Conservation (phyloP, 2,797 vertebrate species). For the Chrysocyon brachyurus region DNA sequence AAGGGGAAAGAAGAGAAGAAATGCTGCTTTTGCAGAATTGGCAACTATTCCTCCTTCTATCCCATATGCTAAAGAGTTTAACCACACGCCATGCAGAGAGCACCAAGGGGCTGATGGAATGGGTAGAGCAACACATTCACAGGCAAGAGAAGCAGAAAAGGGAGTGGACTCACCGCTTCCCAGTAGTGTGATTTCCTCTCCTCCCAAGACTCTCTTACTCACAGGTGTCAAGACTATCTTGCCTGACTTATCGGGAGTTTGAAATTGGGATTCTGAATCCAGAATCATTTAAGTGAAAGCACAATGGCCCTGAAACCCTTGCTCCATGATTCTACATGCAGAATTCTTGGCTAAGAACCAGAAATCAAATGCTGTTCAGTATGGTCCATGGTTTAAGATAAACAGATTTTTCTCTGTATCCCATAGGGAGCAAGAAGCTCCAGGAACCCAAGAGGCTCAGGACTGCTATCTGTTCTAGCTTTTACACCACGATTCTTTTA, state of each 20-base stretch:
- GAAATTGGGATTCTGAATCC: background rate
- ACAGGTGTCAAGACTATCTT: background rate
- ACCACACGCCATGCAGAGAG: conserved; percentile 81
- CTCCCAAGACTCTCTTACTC: background rate
- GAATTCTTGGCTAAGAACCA: conserved; percentile 59
- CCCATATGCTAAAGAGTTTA: conserved; percentile 68
- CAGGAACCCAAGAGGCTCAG: background rate
- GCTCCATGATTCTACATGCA: background rate
- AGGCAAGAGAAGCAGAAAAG: conserved; percentile 80
- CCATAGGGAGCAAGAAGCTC: background rate
- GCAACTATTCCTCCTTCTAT: conserved; percentile 34
- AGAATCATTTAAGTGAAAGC: conserved; percentile 55
- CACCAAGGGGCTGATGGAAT: conserved; percentile 39
- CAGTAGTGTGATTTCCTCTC: conserved; percentile 16
- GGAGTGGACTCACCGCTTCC: background rate
- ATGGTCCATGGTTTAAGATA: conserved; percentile 24
- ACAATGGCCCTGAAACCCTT: background rate
- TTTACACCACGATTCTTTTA: background rate
- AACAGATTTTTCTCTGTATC: conserved; percentile 57
- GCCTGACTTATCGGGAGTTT: conserved; percentile 60
- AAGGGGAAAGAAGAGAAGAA: conserved; percentile 51
- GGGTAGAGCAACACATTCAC: conserved; percentile 61
- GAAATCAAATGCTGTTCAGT: conserved; percentile 44
- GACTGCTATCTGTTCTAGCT: background rate
- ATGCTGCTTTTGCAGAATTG: conserved; percentile 22